Conservation (phyloP, 2,797 vertebrate species). For the Spizella passerina region DNA sequence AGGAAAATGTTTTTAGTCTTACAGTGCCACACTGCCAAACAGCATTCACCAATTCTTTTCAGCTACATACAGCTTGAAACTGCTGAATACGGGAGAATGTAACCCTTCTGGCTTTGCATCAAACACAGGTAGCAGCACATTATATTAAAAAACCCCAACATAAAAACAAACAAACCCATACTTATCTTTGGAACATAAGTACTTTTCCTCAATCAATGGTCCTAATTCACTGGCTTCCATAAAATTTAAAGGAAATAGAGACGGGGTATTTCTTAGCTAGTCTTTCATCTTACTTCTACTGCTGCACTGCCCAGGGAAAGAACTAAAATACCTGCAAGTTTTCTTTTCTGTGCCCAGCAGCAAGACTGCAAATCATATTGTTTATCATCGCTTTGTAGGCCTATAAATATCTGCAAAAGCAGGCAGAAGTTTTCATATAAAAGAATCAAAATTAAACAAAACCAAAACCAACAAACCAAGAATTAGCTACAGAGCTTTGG, state of each 20-base stretch:
- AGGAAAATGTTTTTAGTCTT: not conserved
- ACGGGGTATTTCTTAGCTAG: fast-evolving
- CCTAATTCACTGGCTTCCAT: not conserved
- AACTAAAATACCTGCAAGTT: not conserved
- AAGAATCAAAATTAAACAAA: not conserved
- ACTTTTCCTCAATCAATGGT: not conserved
- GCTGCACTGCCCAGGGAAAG: not conserved
- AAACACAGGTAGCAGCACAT: not conserved
- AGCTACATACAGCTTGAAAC: not conserved
- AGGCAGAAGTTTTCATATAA: not conserved
- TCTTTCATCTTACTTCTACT: not conserved
- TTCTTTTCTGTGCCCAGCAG: not conserved
- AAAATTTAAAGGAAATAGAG: not conserved
- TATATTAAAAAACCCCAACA: fast-evolving
- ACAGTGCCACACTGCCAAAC: not conserved
- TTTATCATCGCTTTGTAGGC: not conserved
- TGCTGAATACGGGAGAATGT: not conserved
- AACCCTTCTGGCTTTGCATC: not conserved
- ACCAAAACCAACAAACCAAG: not conserved
- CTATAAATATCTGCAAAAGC: not conserved
- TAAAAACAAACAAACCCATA: not conserved
- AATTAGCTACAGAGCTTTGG: not conserved
- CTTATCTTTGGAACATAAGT: not conserved
- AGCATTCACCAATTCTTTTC: not conserved
- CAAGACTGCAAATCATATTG: not conserved